Base-by-base conservation (phyloP, 2,797 vertebrate species). In the Vipera ursinii region DNA sequence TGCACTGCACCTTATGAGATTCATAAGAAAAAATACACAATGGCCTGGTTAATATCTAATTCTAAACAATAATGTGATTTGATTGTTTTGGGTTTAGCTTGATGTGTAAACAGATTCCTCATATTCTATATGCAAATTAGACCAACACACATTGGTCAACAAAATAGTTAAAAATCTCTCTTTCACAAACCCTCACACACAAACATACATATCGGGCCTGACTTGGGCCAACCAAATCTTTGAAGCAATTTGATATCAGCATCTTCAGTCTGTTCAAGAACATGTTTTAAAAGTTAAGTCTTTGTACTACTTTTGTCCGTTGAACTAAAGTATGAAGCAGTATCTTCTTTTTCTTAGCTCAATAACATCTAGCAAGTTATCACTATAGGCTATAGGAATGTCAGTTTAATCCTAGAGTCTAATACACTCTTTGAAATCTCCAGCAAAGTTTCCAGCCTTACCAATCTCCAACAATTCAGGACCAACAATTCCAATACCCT, bases 361-460 rank as follows among this genome's bases (percentile, higher is more conserved):
- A 91, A 93, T 48, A 73, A 65, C 90, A 96, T 69, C 53, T 73
- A 86, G 26, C 32, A 92, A 94, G 73, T 85, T 92, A 91, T 13
- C 65, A 69, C 22, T 65, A 55, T 28, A 53, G 48, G 0, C 51
- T 5, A 63, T 86, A 93, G 69, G 20, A 87, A 15, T 92, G 22
- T 82, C 56, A 60, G 14, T 53, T 28, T 56, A 55, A 87, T 20
- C 32, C 61, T 63, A 24, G 59, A 3, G 0, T 53, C 44, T 73
- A 28, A 57, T 14, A 9, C 13, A 38, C 15, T 20, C 14, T 90
- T 20, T 90, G 55, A 24, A 78, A 44, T 38, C 61, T 90, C 55
- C 8, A 59, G 2, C 15, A 61, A 6, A 26, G n/a, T 32, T 56
- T n/a, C 24, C 53, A 53, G 38, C 14, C 60, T 93, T 28, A n/a